phyloP scores from a whole-genome alignment of 2,113 vertebrate genomes.

The Seriola rivoliana region DNA sequence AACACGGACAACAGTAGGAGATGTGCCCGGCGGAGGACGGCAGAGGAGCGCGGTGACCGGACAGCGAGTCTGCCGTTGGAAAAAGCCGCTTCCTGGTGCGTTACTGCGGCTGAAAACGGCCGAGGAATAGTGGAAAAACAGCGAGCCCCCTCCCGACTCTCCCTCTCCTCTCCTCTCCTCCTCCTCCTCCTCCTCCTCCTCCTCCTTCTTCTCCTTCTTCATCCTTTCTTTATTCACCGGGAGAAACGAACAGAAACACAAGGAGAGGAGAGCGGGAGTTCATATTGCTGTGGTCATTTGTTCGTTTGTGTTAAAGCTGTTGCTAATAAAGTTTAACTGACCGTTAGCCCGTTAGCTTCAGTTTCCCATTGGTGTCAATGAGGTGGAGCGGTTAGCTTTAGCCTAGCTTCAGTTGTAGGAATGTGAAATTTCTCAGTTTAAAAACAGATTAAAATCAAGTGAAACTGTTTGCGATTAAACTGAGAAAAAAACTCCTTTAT shows the following conservation, averaged over 20 bases:
- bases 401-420: conserved; percentile 26
- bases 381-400: conserved; percentile 26
- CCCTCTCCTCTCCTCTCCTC: conserved; percentile 3
- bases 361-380: conserved; percentile 3
- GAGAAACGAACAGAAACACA: neutral
- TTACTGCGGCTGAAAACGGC: neutral
- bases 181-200: neutral
- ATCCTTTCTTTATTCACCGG: neutral
- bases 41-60: conserved; percentile 61
- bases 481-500: too few species aligned
- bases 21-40: conserved; percentile 52
- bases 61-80: conserved; percentile 38
- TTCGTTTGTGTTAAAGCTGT: too few species aligned
- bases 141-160: conserved; percentile 34
- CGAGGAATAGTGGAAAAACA: conserved; percentile 36
- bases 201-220: conserved; percentile 1
- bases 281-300: neutral
- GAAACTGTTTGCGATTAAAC: too few species aligned
- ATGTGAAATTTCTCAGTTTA: neutral
- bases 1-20: conserved; percentile 4
- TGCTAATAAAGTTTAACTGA: neutral
- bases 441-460: neutral
- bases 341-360: conserved; percentile 4
- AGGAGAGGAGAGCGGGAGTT: fast-evolving
- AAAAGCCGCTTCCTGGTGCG: conserved; percentile 28